Evolutionary conservation across 2,113 vertebrate genomes (phyloP), one percentile per base, ranked within the genome.

Genomic region (Bubalus kerabau): DNA sequence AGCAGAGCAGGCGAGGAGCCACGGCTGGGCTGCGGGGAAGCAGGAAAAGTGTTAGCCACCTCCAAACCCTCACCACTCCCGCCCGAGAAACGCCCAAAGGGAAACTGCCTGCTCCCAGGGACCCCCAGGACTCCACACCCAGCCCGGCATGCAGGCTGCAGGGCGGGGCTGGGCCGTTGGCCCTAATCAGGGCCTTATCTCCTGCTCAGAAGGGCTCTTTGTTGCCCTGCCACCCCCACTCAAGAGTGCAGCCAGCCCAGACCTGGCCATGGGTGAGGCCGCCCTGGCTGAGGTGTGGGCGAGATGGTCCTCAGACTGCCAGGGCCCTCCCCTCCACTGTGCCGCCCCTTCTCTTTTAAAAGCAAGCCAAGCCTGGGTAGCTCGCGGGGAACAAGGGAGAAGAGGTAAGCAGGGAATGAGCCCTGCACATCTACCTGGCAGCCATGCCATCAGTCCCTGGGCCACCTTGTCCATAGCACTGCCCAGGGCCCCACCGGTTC

Each of bases 111-210:
- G 26, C 16, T 87, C n/a, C 83, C 14, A 19, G 62, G 7, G 26
- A 56, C 1, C 11, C 40, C n/a, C 28, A 16, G 46, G 56, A 30
- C n/a, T 56, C 52, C 80, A 48, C 48, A 48, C 11, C 62, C 9
- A 8, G 23, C 54, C 30, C 2, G 9, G 50, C 13, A 10, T 1
- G 59, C 89, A 87, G 56, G 17, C 71, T 12, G 7, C 48, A 32
- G 82, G 95, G 93, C 15, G 80, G 92, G 80, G 90, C 52, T 16
- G 30, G 50, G 91, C 96, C 16, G 76, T 87, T 94, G 94, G 95
- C 32, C 26, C 94, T 96, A 93, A 96, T 97, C 94, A 91, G 67
- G 26, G 60, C 71, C 94, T 95, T 95, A 94, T 96, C 95, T 97
- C 32, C 71, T 26, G 7, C 3, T 92, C 48, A 95, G 97, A 97